These are phyloP conservation scores for Metaphire vulgaris DNA, from an alignment of 1,140 invertebrate genomes.

Conservation along the genomic window DNA sequence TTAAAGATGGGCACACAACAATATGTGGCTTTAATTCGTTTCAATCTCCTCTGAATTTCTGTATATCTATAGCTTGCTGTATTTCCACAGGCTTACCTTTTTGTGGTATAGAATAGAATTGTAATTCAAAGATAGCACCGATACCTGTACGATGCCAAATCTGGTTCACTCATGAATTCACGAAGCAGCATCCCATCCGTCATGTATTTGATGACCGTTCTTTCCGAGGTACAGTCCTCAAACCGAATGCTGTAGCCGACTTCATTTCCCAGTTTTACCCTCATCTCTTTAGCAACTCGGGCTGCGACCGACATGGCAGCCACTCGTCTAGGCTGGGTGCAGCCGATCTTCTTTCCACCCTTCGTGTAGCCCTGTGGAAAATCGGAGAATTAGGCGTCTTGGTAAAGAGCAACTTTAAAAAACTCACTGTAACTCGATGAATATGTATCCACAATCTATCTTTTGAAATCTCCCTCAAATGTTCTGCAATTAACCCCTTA, in stretches of 20 bases:
- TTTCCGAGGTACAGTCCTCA: slow-evolving; percentile 70
- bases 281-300: slow-evolving; percentile 67
- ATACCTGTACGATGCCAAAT: slow-evolving; percentile 75
- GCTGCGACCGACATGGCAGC: slow-evolving; percentile 72
- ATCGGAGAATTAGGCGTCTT: no score
- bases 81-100: no score
- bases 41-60: no score
- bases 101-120: no score
- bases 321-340: slow-evolving; percentile 71
- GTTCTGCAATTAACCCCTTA: no score
- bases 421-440: no score
- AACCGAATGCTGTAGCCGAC: slow-evolving; percentile 73
- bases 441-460: no score
- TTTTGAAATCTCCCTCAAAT: no score
- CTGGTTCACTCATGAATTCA: slow-evolving; percentile 95
- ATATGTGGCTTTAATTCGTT: no score
- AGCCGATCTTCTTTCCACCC: slow-evolving; percentile 71
- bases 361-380: slow-evolving; percentile 54
- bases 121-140: no score
- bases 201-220: slow-evolving; percentile 92
- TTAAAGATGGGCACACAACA: no score
- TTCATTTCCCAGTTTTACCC: slow-evolving; percentile 62
- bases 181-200: slow-evolving; percentile 96
- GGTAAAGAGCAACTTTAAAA: slow-evolving; percentile 22
- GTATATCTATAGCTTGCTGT: no score